Conservation (phyloP, 2,797 vertebrate genomes). For the Sebastes nivosus region DNA sequence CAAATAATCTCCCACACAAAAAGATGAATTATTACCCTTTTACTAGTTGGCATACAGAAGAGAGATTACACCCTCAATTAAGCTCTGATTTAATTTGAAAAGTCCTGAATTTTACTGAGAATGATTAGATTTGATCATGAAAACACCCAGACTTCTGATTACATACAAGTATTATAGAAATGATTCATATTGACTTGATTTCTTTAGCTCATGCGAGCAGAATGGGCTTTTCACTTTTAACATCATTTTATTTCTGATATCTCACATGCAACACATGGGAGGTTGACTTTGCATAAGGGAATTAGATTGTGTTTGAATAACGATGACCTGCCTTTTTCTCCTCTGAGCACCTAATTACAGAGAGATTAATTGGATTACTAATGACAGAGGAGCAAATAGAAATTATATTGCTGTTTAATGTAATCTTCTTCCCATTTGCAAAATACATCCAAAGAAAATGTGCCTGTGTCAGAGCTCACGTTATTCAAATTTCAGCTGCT, state of each 20-base stretch:
- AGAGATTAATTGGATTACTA: background rate
- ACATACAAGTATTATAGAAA: background rate
- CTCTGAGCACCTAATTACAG: background rate
- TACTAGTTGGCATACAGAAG: background rate
- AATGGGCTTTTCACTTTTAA: conserved; percentile 39
- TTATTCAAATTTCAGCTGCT: background rate
- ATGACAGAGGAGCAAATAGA: background rate
- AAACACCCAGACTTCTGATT: background rate
- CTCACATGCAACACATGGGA: conserved; percentile 6
- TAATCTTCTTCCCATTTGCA: background rate
- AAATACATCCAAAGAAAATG: background rate
- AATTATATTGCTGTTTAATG: background rate
- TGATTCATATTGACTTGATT: background rate
- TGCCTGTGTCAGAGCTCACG: background rate
- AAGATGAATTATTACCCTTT: background rate
- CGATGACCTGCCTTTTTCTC: background rate
- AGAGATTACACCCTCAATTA: background rate
- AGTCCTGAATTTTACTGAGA: background rate
- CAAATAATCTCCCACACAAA: background rate
- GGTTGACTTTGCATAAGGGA: background rate
- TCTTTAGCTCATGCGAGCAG: background rate
- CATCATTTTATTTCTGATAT: background rate
- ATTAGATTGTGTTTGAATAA: conserved; percentile 13
- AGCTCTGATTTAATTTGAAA: conserved; percentile 32
- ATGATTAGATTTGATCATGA: background rate